A percentile compares a stretch with the other conserved stretches of the same genome.
These are phyloP conservation scores for Anthoscopus minutus DNA, from an alignment of 2,113 vertebrate genomes.

Conservation along the genomic window DNA sequence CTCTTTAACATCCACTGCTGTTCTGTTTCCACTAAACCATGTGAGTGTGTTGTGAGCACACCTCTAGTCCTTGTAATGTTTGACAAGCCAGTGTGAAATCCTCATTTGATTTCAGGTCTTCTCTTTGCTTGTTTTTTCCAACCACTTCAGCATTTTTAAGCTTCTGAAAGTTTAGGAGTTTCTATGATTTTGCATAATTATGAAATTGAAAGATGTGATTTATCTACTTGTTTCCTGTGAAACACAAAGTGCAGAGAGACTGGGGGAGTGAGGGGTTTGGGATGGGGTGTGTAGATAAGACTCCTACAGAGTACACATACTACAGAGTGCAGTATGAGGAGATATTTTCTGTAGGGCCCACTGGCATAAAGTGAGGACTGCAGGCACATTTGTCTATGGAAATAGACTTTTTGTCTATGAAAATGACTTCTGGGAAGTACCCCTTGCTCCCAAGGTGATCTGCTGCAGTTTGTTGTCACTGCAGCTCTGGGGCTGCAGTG, in stretches of 20 bases:
- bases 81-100: not conserved
- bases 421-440: not conserved
- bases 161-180: conserved; percentile 1
- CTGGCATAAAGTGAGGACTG: not conserved
- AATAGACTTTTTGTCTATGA: not conserved
- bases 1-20: not conserved
- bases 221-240: conserved; percentile 3
- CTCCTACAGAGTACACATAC: too few relatives aligned
- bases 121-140: not conserved
- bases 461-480: not conserved
- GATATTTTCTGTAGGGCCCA: not conserved
- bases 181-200: not conserved
- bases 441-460: not conserved
- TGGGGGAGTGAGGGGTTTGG: not conserved
- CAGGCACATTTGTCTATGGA: not conserved
- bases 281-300: not conserved
- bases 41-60: not conserved
- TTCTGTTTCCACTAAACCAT: not conserved
- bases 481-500: not conserved
- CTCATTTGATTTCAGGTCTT: not conserved
- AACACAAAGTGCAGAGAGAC: not conserved
- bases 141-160: not conserved
- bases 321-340: not conserved
- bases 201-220: conserved; percentile 18
- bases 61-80: not conserved